Conservation (phyloP, 2,113 vertebrate genomes). For the Eolophus roseicapilla region DNA sequence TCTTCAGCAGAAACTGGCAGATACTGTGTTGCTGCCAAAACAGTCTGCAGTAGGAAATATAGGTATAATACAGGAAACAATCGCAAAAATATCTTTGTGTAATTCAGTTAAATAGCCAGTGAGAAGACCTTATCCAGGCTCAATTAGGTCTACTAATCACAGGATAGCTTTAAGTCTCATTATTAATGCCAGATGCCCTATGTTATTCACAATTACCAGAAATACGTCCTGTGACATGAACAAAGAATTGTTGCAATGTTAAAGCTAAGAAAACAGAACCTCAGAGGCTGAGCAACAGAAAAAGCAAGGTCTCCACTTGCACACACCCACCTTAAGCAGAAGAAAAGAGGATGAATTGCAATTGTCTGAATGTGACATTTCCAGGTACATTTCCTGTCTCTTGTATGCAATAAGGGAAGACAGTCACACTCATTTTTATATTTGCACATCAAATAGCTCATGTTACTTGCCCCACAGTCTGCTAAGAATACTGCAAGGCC, state of each 20-base stretch:
- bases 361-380: neutral
- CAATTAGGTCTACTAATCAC: constrained; percentile 18
- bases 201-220: neutral
- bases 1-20: constrained; percentile 11
- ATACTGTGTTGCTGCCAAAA: neutral
- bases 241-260: neutral
- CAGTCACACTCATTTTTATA: neutral
- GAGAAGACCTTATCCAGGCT: neutral
- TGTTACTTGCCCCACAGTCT: neutral
- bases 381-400: neutral
- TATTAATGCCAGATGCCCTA: constrained; percentile 19
- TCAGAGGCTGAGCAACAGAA: neutral
- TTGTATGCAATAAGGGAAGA: neutral
- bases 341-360: neutral
- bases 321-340: neutral
- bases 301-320: neutral
- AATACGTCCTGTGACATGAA: neutral
- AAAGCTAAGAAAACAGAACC: neutral
- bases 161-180: neutral
- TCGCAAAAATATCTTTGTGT: neutral
- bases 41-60: neutral
- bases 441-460: neutral
- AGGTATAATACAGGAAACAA: constrained; percentile 28
- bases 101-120: constrained; percentile 25
- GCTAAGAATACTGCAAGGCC: neutral